These are phyloP conservation scores for Drosophila percnosoma DNA, from an alignment of 2,888 invertebrate genomes.

Conservation along the genomic window DNA sequence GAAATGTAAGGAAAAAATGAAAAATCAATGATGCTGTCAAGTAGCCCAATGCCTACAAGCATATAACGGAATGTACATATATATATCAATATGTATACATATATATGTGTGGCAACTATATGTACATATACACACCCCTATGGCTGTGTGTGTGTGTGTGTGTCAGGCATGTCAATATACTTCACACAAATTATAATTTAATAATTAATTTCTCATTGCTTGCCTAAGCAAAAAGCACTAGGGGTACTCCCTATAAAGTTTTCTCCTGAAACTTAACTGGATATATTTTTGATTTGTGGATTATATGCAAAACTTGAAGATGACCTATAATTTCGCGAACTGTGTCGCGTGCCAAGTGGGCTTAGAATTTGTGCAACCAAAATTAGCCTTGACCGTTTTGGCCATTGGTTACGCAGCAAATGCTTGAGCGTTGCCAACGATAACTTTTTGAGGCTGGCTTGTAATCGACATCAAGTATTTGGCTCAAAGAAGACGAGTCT, in stretches of 20 bases:
- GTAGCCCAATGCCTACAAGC: constrained; percentile 27
- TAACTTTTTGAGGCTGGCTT: constrained; percentile 22
- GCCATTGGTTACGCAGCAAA: constrained; percentile 15
- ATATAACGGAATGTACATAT: background rate
- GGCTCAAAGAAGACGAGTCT: constrained; percentile 2
- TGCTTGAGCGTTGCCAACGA: constrained; percentile 33
- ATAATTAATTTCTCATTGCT: constrained; percentile 10
- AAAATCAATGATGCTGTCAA: constrained; percentile 80
- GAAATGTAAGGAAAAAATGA: constrained; percentile 54
- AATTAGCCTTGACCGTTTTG: constrained; percentile 57
- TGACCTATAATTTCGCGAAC: background rate
- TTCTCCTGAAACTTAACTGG: too few relatives aligned
- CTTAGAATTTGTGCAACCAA: constrained; percentile 61
- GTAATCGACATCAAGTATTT: constrained; percentile 39
- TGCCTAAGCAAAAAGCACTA: background rate
- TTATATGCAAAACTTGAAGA: background rate
- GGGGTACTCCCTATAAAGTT: background rate
- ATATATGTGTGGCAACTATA: background rate
- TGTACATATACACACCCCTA: constrained; percentile 1
- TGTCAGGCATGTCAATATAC: constrained; percentile 1
- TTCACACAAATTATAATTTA: constrained; percentile 16
- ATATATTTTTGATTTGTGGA: background rate
- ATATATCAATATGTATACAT: too few relatives aligned
- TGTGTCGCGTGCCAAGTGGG: constrained; percentile 61
- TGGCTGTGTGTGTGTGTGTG: background rate